Evolutionary conservation across 2,113 vertebrate genomes (phyloP).

Genomic region (Electrona antarctica): DNA sequence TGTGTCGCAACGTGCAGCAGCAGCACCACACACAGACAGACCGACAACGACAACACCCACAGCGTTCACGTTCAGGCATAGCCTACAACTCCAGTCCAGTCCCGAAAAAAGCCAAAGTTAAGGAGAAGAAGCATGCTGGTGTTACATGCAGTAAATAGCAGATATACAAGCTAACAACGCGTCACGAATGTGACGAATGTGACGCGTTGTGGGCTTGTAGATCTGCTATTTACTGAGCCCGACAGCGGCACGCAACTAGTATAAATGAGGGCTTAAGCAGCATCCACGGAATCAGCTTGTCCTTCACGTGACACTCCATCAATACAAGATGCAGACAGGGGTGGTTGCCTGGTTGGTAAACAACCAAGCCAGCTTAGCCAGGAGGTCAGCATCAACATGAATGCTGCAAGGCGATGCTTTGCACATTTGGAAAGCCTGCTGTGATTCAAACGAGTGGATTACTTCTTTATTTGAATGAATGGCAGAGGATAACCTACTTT

Average conservation of each 20-base stretch:
- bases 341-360: conserved; percentile 35
- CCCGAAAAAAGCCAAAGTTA: too few species aligned
- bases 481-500: conserved; percentile 18
- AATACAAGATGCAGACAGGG: conserved; percentile 32
- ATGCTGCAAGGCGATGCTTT: conserved; percentile 31
- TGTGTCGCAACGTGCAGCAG: too few species aligned
- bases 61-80: too few species aligned
- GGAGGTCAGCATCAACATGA: not conserved
- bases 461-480: not conserved
- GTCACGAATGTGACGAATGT: too few species aligned
- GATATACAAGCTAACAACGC: not conserved
- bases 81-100: too few species aligned
- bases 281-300: conserved; percentile 10
- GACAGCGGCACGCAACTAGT: not conserved
- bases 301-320: conserved; percentile 64
- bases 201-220: not conserved
- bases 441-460: not conserved
- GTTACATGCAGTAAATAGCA: not conserved
- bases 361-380: conserved; percentile 32
- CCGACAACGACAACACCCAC: too few species aligned
- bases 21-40: too few species aligned
- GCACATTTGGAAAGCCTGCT: not conserved
- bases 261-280: too few species aligned
- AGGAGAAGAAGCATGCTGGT: not conserved
- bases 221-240: too few species aligned